Conservation (phyloP, 2,888 invertebrate species). For the Caenorhabditis macrosperma region DNA sequence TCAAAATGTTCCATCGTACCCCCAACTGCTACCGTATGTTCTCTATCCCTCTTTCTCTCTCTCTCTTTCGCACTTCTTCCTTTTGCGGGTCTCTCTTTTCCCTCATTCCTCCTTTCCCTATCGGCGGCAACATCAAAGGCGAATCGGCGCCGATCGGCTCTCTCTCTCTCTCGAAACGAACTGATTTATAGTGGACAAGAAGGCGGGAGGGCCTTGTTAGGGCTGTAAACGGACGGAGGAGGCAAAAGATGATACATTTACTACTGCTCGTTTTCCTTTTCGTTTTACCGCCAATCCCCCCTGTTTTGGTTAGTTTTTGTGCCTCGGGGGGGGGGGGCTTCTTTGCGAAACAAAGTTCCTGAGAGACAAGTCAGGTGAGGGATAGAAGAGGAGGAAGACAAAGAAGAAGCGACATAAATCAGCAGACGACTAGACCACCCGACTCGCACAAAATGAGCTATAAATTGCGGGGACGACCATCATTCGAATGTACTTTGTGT, state of each 20-base stretch:
- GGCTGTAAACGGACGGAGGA: constrained; percentile 50
- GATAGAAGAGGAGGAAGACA: neutral
- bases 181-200: constrained; percentile 46
- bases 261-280: constrained; percentile 21
- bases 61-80: neutral
- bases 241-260: constrained; percentile 50
- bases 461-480: constrained; percentile 26
- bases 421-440: constrained; percentile 39
- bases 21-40: constrained; percentile 27
- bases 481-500: neutral
- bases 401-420: constrained; percentile 31
- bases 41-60: neutral
- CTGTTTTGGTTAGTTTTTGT: neutral
- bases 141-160: constrained; percentile 7
- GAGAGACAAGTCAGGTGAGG: neutral
- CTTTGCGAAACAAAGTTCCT: neutral
- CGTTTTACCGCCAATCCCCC: constrained; percentile 7
- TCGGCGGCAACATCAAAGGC: constrained; percentile 25
- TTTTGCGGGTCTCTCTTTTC: neutral
- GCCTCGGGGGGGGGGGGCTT: neutral
- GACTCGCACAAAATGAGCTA: constrained; percentile 48
- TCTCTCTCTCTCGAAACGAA: constrained; percentile 39
- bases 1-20: no score
- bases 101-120: neutral
- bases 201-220: constrained; percentile 14